phyloP scores from a whole-genome alignment of 2,113 vertebrate species.

The Equus quagga region DNA sequence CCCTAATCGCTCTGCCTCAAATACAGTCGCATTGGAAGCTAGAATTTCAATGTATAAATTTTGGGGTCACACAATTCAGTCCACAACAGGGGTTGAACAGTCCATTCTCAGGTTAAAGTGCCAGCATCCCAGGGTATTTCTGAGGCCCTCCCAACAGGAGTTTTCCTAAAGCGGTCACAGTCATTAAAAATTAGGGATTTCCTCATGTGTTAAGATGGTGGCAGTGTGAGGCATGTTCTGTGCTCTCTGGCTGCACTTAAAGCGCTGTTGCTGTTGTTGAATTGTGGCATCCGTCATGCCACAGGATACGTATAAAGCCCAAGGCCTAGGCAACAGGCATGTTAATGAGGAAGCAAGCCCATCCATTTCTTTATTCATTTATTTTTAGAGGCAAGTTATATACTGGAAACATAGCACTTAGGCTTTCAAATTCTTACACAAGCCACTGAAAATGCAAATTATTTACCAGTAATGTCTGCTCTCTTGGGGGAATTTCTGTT shows the following conservation, averaged over 20 bases:
- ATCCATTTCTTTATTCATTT: neutral
- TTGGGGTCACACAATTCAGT: neutral
- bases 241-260: neutral
- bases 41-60: neutral
- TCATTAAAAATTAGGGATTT: constrained; percentile 66
- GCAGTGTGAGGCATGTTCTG: neutral
- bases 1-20: neutral
- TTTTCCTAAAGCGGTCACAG: neutral
- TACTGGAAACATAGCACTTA: neutral
- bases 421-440: constrained; percentile 6
- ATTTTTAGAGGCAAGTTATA: constrained; percentile 33
- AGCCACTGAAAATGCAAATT: constrained; percentile 34
- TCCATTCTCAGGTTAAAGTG: constrained; percentile 47
- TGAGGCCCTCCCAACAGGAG: constrained; percentile 1
- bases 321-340: neutral
- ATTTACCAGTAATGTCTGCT: neutral
- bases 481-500: neutral
- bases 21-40: neutral
- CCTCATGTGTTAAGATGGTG: neutral
- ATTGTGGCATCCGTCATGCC: neutral
- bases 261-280: neutral
- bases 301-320: neutral
- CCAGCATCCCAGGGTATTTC: neutral
- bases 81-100: neutral
- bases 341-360: neutral